Conservation (phyloP, 1,140 invertebrate species). For the Ericerus pela region DNA sequence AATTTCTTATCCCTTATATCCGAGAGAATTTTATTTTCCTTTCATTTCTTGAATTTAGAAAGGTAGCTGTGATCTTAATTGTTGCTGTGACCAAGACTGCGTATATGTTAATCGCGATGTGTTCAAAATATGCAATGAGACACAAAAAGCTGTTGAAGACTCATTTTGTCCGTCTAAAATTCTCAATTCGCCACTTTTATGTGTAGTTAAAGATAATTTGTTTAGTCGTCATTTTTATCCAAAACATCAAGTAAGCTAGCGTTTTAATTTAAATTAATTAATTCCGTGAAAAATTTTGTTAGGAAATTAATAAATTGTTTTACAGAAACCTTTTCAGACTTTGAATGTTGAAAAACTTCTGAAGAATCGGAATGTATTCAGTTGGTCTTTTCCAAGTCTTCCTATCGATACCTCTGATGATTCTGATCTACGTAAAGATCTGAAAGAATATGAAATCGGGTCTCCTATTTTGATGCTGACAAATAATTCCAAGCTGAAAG, state of each 20-base stretch:
- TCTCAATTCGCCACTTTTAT: not conserved
- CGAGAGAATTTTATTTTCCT: not conserved
- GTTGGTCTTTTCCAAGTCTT: not conserved
- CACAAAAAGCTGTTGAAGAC: not conserved
- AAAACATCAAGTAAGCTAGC: not conserved
- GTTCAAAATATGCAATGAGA: not conserved
- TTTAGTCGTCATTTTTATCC: constrained; percentile 3
- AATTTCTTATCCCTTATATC: not conserved
- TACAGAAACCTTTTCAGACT: not conserved
- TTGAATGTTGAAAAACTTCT: constrained; percentile 1
- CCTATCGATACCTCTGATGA: not conserved
- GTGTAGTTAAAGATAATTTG: not conserved
- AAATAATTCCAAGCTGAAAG: not conserved
- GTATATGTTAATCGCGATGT: constrained; percentile 20
- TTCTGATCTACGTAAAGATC: not conserved
- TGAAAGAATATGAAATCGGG: not conserved
- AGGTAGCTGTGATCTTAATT: constrained; percentile 51
- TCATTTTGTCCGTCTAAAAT: not conserved
- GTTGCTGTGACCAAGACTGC: constrained; percentile 60
- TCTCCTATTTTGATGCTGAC: not conserved
- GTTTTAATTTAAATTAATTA: not conserved
- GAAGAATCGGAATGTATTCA: not conserved
- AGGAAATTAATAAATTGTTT: not conserved
- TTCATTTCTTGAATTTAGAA: constrained; percentile 30
- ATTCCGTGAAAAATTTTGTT: not conserved